Base-by-base conservation (phyloP, 35 echinoderm and acorn worm species). In the Stichopus chloronotus region DNA sequence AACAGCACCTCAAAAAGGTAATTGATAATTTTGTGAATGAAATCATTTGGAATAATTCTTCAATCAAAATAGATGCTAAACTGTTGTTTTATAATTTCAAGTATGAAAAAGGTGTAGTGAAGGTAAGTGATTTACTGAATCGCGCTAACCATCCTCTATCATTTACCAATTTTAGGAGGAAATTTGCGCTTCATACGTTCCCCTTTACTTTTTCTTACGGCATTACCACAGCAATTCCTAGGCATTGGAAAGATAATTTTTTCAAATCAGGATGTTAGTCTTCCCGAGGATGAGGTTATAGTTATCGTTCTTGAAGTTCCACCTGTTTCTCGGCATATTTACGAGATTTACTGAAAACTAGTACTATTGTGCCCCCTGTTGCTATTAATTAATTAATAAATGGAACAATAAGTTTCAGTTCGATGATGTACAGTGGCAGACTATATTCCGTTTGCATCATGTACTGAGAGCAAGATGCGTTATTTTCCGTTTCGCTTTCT, bases 321-420 rank as follows among this genome's bases (percentile, higher is more conserved):
- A 43, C 30, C 3, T 43, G 1, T 13, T 11, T 71, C 65, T 71
- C 11, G n/a, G 65, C 30, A 43, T 43, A 43, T 43, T 43, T 13
- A 71, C n/a, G 4, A 71, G 65, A n/a, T n/a, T 71, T 4, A 71
- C 65, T 71, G 4, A 71, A 2, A 71, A 71, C 11, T n/a, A n/a
- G n/a, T 71, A n/a, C n/a, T n/a, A 71, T n/a, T 71, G 65, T 71
- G n/a, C n/a, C 65, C 65, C 11, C 65, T 71, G n/a, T 71, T 71
- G 4, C 65, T n/a, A n/a, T n/a, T n/a, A n/a, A n/a, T n/a, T n/a
- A 4, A 71, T 71, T 71, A 71, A n/a, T 71, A 71, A 71, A 13
- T 71, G 65, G 65, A 71, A 71, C n/a, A 71, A 71, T 43, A 43
- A 43, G 30, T 43, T 43, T 43, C 30, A 43, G 30, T 43, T 43